Evolutionary conservation across 2,888 invertebrate species (phyloP).

Genomic region (Pogonocherus hispidulus): DNA sequence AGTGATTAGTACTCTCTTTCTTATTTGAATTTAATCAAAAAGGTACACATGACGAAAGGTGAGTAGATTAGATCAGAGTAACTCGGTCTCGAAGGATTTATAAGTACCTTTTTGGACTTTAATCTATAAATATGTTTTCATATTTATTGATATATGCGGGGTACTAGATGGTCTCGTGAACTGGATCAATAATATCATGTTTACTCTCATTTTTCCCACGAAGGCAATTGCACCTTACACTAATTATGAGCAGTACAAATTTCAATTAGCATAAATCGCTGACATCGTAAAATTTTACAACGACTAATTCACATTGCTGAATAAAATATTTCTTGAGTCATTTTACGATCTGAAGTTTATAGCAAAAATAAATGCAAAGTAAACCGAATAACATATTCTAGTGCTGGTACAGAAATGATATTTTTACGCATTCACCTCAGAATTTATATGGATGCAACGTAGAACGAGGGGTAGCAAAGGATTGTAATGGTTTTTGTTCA

Average conservation of each 20-base stretch:
- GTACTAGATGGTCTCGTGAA: no score
- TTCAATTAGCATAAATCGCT: slow-evolving; percentile 8
- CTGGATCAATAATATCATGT: no score
- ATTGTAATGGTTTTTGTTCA: neutral
- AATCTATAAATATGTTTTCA: no score
- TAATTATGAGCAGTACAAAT: slow-evolving; percentile 18
- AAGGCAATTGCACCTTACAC: slow-evolving; percentile 6
- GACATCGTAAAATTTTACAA: slow-evolving; percentile 21
- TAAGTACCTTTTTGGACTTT: no score
- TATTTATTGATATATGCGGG: no score
- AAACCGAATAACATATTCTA: neutral
- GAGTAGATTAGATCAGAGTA: no score
- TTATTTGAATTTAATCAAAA: no score
- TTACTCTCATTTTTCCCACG: neutral
- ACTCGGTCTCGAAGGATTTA: no score
- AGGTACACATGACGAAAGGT: no score
- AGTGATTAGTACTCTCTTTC: no score
- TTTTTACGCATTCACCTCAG: neutral
- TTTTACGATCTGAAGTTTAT: slow-evolving; percentile 22
- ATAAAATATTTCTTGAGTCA: slow-evolving; percentile 7
- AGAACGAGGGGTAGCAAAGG: neutral
- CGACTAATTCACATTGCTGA: slow-evolving; percentile 21
- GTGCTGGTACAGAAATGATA: neutral
- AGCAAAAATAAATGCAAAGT: slow-evolving; percentile 1
- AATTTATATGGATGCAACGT: no score